Percentiles rank a stretch among this genome's conserved stretches.
Conservation (phyloP, 2,113 vertebrate species). For the Chloropsis cyanopogon region DNA sequence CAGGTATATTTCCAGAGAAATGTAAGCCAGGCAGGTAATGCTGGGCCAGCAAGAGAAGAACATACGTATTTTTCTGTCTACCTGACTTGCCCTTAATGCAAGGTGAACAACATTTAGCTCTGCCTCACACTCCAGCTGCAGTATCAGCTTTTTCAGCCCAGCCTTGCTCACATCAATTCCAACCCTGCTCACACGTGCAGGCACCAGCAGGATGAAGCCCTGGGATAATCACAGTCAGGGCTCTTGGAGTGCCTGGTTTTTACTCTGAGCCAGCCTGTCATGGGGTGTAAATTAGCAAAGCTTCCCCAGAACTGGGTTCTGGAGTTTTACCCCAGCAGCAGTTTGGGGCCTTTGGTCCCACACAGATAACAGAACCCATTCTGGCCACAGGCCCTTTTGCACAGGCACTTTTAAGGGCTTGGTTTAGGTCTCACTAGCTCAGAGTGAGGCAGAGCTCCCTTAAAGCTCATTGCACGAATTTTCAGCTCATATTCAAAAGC, state of each 20-base stretch:
- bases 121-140: not conserved
- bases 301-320: not conserved
- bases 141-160: not conserved
- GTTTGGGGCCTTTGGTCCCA: not conserved
- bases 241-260: not conserved
- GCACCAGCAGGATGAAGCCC: not conserved
- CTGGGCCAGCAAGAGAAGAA: not conserved
- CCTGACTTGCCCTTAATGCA: not conserved
- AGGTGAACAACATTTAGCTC: not conserved
- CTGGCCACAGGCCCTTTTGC: no score
- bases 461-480: not conserved
- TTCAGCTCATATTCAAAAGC: not conserved
- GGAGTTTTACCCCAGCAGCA: not conserved
- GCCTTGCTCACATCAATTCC: not conserved
- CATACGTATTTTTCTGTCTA: not conserved
- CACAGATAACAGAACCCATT: not conserved
- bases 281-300: not conserved
- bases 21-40: not conserved
- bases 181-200: not conserved
- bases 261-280: not conserved
- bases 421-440: not conserved
- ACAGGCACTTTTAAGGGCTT: not conserved
- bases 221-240: not conserved
- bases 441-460: rapidly evolving
- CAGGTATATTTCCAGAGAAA: not conserved